Base-by-base conservation (phyloP, 1,140 invertebrate species). In the Anastatus disparis region DNA sequence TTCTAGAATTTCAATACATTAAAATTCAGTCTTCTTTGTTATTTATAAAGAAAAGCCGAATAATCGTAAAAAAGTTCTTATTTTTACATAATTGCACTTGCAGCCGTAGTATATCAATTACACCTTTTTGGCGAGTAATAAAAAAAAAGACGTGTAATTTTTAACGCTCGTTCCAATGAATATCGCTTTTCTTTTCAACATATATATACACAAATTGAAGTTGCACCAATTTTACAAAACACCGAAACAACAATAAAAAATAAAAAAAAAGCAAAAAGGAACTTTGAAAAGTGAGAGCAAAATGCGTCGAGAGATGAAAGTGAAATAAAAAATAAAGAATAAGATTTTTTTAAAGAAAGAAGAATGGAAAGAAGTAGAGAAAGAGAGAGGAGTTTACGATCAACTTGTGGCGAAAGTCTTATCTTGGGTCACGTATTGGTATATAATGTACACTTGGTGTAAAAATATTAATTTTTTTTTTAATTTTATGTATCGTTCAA, bases 141-240 rank as follows among this genome's bases (percentile, higher is more conserved):
- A n/a, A n/a, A n/a, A 17, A 55, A 50, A 46, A 66, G 46, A 12
- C n/a, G 55, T 8, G 65, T 27, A 59, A 59, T 59, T 59, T 59
- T 38, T 20, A 59, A 42, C 56, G 56, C 53, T 17, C 29, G 29
- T 27, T n/a, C 53, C 27, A 17, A 35, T 27, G 26, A 35, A 10
- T 35, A 35, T 35, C 31, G 31, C 4, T 35, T 35, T 35, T 35
- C 31, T 6, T 4, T 35, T 4, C 31, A n/a, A n/a, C n/a, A n/a
- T n/a, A n/a, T n/a, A n/a, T n/a, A n/a, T n/a, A n/a, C n/a, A n/a
- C n/a, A n/a, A n/a, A n/a, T n/a, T n/a, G n/a, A n/a, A n/a, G n/a
- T n/a, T n/a, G n/a, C n/a, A n/a, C n/a, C n/a, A 59, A 68, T 59
- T 68, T 59, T n/a, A 42, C 42, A 58, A 59, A 59, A 52, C 27